Percentiles rank a stretch among this genome's conserved stretches.
Conservation (phyloP, 2,888 invertebrate species). For the Brenthis hecate region DNA sequence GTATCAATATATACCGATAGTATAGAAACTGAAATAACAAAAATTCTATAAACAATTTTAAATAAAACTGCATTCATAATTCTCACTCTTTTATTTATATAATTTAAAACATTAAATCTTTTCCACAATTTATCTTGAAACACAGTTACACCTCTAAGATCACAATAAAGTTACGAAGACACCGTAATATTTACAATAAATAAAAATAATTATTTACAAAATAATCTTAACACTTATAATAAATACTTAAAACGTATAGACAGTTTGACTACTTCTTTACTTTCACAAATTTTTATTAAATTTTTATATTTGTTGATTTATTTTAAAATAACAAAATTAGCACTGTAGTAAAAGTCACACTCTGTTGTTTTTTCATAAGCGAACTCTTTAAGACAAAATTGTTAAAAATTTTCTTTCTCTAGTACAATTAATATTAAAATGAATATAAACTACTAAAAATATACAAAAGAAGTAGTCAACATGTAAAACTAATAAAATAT, state of each 20-base stretch:
- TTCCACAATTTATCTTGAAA: constrained; percentile 45
- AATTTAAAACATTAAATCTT: constrained; percentile 63
- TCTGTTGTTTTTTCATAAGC: no score
- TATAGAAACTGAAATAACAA: no score
- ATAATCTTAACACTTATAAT: constrained; percentile 57
- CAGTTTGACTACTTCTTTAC: constrained; percentile 4
- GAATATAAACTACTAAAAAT: background rate
- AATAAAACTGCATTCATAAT: constrained; percentile 46
- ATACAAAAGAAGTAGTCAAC: constrained; percentile 7
- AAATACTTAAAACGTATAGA: constrained; percentile 47
- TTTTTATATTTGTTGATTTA: background rate
- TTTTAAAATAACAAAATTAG: background rate
- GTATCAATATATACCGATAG: no score
- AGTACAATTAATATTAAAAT: no score
- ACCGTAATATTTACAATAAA: constrained; percentile 70
- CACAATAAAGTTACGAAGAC: constrained; percentile 67
- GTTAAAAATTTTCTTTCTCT: no score
- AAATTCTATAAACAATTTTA: background rate
- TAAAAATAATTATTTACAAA: constrained; percentile 67
- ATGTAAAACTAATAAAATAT: background rate
- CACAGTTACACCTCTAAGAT: constrained; percentile 57
- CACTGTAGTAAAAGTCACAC: no score
- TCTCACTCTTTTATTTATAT: constrained; percentile 69
- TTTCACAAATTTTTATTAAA: background rate
- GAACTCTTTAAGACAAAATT: no score